Percentiles rank a stretch among this genome's conserved stretches.
These are phyloP conservation scores for Parnassius glacialis DNA, from an alignment of 2,888 invertebrate species.

Conservation along the genomic window DNA sequence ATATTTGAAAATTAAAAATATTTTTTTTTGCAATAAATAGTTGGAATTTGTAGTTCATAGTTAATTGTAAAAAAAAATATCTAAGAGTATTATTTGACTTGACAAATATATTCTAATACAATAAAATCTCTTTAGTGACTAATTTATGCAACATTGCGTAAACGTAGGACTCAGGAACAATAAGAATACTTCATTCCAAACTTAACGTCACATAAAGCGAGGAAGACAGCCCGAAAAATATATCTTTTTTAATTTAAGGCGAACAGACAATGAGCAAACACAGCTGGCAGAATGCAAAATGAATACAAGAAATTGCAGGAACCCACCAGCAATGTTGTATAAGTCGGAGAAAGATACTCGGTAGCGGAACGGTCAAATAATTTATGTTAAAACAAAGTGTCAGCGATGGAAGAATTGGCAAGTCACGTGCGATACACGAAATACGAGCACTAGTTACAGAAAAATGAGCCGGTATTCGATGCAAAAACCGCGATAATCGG, in stretches of 20 bases:
- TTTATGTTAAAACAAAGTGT: conserved; percentile 71
- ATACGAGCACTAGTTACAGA: conserved; percentile 41
- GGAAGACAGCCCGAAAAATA: conserved; percentile 64
- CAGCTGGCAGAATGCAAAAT: conserved; percentile 78
- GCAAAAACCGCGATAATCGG: conserved; percentile 43
- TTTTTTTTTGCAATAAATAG: too few species aligned
- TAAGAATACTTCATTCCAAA: conserved; percentile 75
- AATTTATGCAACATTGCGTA: conserved; percentile 73
- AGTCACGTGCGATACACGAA: conserved; percentile 65
- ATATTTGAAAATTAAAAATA: too few species aligned
- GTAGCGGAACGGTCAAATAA: conserved; percentile 61
- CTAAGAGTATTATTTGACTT: too few species aligned
- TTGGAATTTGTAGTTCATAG: too few species aligned
- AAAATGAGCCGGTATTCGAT: conserved; percentile 46
- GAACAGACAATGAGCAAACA: conserved; percentile 78
- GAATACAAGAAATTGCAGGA: conserved; percentile 52
- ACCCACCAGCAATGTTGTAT: conserved; percentile 56
- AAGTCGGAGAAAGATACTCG: conserved; percentile 52
- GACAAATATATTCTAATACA: conserved; percentile 31
- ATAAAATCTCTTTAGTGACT: conserved; percentile 49
- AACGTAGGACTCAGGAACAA: conserved; percentile 60
- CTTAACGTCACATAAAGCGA: conserved; percentile 78
- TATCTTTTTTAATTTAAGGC: conserved; percentile 71
- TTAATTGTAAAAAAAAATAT: too few species aligned
- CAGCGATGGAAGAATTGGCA: conserved; percentile 66